Percentiles rank a stretch among this genome's conserved stretches.
Evolutionary conservation across 2,113 vertebrate species (phyloP).

Genomic region (Chinchilla lanigera): DNA sequence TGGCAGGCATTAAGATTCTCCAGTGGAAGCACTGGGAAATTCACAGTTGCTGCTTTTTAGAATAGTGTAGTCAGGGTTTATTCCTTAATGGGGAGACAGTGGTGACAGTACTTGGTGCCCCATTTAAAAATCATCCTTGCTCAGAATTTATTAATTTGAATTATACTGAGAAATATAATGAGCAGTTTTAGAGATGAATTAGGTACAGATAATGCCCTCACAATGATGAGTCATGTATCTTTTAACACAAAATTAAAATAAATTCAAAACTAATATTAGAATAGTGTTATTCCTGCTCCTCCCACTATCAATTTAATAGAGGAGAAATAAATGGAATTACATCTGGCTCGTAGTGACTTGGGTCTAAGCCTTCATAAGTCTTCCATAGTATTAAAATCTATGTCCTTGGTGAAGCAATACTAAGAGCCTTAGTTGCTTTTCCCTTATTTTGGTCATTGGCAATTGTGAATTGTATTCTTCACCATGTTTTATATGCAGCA

Average conservation of each 20-base stretch:
- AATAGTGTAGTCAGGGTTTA: neutral
- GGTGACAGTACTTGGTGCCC: neutral
- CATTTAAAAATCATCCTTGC: slow-evolving; percentile 18
- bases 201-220: neutral
- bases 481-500: neutral
- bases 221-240: neutral
- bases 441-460: neutral
- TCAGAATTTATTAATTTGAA: neutral
- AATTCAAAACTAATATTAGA: neutral
- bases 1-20: neutral
- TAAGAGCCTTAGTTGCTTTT: neutral
- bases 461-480: neutral
- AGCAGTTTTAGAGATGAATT: slow-evolving; percentile 14
- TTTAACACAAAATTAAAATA: slow-evolving; percentile 30
- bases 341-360: neutral
- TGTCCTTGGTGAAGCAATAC: neutral
- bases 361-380: neutral
- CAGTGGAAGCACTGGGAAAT: neutral
- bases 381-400: neutral
- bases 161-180: neutral
- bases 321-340: neutral
- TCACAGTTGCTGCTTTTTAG: neutral
- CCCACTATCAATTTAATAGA: neutral
- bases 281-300: neutral
- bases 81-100: neutral